Conservation (phyloP, 2,113 vertebrate genomes). For the Gallinago paraguaiae region DNA sequence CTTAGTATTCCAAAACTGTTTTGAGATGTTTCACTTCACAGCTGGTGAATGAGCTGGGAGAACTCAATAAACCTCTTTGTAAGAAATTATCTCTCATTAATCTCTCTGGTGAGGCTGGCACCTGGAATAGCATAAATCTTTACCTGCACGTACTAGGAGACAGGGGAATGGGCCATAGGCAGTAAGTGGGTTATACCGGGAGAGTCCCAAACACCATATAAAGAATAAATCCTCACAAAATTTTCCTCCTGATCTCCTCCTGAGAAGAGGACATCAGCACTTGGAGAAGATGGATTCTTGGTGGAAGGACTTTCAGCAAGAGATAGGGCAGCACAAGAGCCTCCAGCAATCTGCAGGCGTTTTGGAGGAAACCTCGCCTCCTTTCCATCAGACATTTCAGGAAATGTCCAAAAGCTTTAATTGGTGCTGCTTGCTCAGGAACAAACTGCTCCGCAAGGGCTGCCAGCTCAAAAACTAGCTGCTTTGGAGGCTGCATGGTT, state of each 20-base stretch:
- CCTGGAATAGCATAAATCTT: constrained; percentile 22
- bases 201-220: not conserved
- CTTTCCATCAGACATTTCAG: not conserved
- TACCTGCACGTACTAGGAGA: not conserved
- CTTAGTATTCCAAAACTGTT: constrained; percentile 54
- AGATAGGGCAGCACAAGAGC: not conserved
- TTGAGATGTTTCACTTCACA: constrained; percentile 61
- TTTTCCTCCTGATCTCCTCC: not conserved
- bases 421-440: not conserved
- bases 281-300: not conserved
- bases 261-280: not conserved
- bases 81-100: constrained; percentile 61
- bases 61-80: constrained; percentile 63
- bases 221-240: not conserved
- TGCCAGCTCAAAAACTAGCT: not conserved
- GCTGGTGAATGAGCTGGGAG: constrained; percentile 41
- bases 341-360: not conserved
- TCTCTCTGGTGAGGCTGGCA: constrained; percentile 36
- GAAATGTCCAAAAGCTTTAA: not conserved
- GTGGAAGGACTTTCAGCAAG: not conserved
- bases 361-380: rapidly evolving
- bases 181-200: not conserved
- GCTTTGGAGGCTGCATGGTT: rapidly evolving
- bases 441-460: not conserved
- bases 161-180: not conserved